These are phyloP conservation scores for Leptothorax acervorum DNA, from an alignment of 2,888 invertebrate genomes.

Conservation along the genomic window DNA sequence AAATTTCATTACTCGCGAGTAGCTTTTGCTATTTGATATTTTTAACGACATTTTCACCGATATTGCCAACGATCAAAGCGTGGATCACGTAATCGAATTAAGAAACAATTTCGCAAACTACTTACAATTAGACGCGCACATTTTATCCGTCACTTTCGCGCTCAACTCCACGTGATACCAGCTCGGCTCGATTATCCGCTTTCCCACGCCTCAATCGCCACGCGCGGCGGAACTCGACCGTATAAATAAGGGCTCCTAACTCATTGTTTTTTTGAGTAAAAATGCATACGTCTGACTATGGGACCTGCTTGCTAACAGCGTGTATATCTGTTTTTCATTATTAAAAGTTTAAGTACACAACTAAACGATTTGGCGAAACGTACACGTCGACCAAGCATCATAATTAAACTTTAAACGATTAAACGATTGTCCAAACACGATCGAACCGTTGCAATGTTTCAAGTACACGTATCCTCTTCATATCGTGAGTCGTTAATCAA, in stretches of 20 bases:
- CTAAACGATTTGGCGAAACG: constrained; percentile 59
- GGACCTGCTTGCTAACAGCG: constrained; percentile 2
- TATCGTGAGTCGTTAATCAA: not conserved
- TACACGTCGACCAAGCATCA: constrained; percentile 65
- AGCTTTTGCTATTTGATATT: not conserved
- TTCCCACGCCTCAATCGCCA: constrained; percentile 32
- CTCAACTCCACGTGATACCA: constrained; percentile 7
- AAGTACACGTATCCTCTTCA: not conserved
- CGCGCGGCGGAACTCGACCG: constrained; percentile 48
- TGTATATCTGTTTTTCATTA: constrained; percentile 25
- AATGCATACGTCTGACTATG: not conserved
- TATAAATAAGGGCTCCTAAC: constrained; percentile 24
- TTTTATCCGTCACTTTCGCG: constrained; percentile 30
- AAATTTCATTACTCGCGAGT: constrained; percentile 6
- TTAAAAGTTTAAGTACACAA: constrained; percentile 12
- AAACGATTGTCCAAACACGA: constrained; percentile 41
- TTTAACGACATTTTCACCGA: not conserved
- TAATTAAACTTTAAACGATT: constrained; percentile 8
- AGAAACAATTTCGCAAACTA: constrained; percentile 9
- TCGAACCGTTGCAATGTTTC: constrained; percentile 21
- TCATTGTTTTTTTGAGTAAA: constrained; percentile 33
- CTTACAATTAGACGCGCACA: constrained; percentile 5
- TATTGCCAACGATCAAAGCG: constrained; percentile 14
- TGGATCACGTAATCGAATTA: not conserved
- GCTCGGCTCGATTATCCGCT: constrained; percentile 28